Evolutionary conservation across 2,113 vertebrate species (phyloP).

Genomic region (Terrapene triunguis): DNA sequence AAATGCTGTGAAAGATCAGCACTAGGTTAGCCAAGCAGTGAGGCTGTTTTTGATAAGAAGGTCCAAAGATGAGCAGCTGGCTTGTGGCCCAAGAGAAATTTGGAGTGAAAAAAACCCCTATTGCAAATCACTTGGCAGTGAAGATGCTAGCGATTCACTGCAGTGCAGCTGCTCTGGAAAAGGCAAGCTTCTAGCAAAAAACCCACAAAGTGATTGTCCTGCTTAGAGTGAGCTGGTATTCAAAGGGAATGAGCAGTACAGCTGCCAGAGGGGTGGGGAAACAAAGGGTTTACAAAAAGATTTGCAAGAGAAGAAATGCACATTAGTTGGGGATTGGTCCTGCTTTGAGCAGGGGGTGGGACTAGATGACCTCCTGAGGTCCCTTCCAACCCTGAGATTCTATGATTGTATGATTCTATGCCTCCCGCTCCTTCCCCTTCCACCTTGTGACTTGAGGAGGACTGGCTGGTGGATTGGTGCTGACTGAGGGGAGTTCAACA

Average conservation of each 20-base stretch:
- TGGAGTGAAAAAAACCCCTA: accelerated
- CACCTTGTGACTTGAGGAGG: not conserved
- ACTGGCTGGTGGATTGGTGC: not conserved
- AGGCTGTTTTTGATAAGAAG: not conserved
- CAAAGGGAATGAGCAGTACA: too few relatives aligned
- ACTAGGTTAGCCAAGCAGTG: not conserved
- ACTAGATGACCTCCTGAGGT: too few relatives aligned
- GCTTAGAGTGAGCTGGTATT: too few relatives aligned
- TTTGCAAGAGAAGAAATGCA: not conserved
- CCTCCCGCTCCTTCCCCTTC: not conserved
- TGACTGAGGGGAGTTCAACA: not conserved
- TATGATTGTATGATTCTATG: too few relatives aligned
- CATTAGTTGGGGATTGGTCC: too few relatives aligned
- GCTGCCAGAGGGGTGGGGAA: too few relatives aligned
- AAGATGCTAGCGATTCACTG: not conserved
- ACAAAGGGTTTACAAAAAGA: not conserved
- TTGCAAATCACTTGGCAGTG: not conserved
- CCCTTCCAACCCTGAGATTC: too few relatives aligned
- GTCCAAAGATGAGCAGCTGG: not conserved
- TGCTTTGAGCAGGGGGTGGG: too few relatives aligned
- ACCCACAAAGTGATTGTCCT: too few relatives aligned
- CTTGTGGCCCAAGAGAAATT: accelerated
- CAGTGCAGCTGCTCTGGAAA: not conserved
- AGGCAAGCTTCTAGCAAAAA: not conserved
- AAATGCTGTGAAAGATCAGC: slow-evolving; percentile 6